Base-by-base conservation (phyloP, 2,797 vertebrate genomes). In the Pangasius djambal region DNA sequence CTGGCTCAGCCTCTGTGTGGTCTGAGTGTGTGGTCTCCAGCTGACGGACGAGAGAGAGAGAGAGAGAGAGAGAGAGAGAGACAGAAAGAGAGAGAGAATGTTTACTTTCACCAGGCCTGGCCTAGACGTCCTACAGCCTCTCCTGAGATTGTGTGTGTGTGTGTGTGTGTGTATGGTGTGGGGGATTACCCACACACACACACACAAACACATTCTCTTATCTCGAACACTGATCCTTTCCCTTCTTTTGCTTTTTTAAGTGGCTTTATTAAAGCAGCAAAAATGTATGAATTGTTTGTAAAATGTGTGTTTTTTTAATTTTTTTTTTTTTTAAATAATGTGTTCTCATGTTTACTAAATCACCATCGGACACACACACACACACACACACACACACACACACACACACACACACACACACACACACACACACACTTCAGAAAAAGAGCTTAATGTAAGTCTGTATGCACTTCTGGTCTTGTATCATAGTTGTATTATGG, bases 1-100 rank as follows among this genome's bases (percentile, higher is more conserved):
- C 96, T 96, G 93, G 94, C 94, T 95, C 93, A 95, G 93, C 94
- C 94, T 95, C 95, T 97, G 96, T 97, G 96, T 97, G 96, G 96
- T 96, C 96, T 96, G 97, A 95, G 96, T 99, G 98, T 99, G 98
- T 99, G 98, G 98, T 99, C 98, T 97, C 93, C 95, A 94, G 95
- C 95, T 95, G 95, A 97, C 95, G 91, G 94, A 95, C 95, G 94
- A 95, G 95, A 95, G 96, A 95, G 96, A 96, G 89, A 91, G 89
- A 91, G 89, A 89, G 87, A 10, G 44, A 37, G 18, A 50, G 34
- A 67, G 40, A 79, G n/a, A 69, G 61, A 59, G 8, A 78, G 48
- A 75, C 86, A 84, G 85, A 85, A 70, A 89, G 88, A 84, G 85
- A 85, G 83, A 89, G 88, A 86, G 81, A 90, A 92, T 95, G 94